Conservation (phyloP, 2,797 vertebrate genomes). For the Percopsis omiscomaycus region DNA sequence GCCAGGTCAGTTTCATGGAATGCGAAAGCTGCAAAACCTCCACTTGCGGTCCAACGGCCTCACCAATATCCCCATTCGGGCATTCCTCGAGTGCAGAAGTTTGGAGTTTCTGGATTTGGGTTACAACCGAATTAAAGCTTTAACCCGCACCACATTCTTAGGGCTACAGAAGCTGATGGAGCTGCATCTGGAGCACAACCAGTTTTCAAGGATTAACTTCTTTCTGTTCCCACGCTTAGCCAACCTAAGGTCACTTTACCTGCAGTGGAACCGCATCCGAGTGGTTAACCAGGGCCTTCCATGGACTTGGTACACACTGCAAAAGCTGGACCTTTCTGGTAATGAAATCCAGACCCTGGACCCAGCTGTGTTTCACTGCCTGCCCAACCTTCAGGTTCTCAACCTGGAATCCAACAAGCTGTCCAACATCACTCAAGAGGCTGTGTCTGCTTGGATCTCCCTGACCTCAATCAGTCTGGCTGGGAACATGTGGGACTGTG, state of each 20-base stretch:
- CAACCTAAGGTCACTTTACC: conserved; percentile 91
- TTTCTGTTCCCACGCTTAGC: conserved; percentile 97
- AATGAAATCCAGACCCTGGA: conserved; percentile 91
- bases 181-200: conserved; percentile 97
- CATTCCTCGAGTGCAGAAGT: conserved; percentile 96
- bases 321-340: conserved; percentile 96
- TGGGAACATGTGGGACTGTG: conserved; percentile 98
- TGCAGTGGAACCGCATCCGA: conserved; percentile 97
- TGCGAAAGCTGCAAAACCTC: conserved; percentile 93
- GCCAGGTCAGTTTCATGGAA: conserved; percentile 92
- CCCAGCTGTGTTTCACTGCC: conserved; percentile 93
- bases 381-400: conserved; percentile 95
- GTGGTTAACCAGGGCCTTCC: conserved; percentile 95
- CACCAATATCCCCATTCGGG: conserved; percentile 90
- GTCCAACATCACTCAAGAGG: conserved; percentile 95
- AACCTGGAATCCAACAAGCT: conserved; percentile 99
- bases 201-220: conserved; percentile 98
- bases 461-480: conserved; percentile 94
- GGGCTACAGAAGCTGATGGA: conserved; percentile 93
- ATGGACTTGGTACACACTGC: conserved; percentile 97
- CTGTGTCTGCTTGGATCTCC: conserved; percentile 94
- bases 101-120: conserved; percentile 97
- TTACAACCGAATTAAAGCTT: conserved; percentile 93
- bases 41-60: conserved; percentile 94
- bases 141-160: conserved; percentile 94